phyloP scores from a whole-genome alignment of 2,113 vertebrate genomes.

The Excalfactoria chinensis region DNA sequence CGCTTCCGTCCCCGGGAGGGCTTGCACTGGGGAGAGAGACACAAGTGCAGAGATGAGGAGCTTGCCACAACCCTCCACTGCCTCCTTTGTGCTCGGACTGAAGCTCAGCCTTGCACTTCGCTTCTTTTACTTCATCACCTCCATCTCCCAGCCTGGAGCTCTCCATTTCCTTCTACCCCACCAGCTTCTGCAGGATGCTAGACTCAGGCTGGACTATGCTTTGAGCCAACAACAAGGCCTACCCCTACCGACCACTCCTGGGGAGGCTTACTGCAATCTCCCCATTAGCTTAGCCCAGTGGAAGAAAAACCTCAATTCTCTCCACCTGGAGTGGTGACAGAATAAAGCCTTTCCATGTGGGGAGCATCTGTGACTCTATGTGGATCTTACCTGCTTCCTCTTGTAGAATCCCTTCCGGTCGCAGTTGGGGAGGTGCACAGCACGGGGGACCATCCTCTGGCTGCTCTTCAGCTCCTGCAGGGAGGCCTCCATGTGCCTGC shows the following conservation, averaged over 20 bases:
- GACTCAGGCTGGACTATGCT: neutral
- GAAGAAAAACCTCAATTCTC: neutral
- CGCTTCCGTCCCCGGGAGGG: conserved; percentile 96
- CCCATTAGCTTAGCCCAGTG: neutral
- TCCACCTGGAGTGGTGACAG: accelerated
- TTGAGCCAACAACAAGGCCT: neutral
- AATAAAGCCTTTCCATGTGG: neutral
- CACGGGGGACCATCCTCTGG: conserved; percentile 88
- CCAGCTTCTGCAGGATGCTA: neutral
- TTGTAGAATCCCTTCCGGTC: conserved; percentile 99
- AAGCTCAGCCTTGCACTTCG: neutral
- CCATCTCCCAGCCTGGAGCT: neutral
- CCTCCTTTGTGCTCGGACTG: neutral
- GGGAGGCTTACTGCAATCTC: neutral
- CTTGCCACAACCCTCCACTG: accelerated
- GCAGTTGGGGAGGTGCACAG: conserved; percentile 96
- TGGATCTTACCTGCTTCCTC: conserved; percentile 91
- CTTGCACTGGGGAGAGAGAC: conserved; percentile 86
- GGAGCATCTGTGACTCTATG: neutral
- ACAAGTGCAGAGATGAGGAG: conserved; percentile 14
- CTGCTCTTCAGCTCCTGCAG: conserved; percentile 95
- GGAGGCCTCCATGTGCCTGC: conserved; percentile 93
- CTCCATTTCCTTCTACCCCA: neutral
- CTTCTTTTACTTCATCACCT: neutral
- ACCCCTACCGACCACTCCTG: neutral